These are phyloP conservation scores for Cheilosia vernalis DNA, from an alignment of 2,888 invertebrate species.

Conservation along the genomic window DNA sequence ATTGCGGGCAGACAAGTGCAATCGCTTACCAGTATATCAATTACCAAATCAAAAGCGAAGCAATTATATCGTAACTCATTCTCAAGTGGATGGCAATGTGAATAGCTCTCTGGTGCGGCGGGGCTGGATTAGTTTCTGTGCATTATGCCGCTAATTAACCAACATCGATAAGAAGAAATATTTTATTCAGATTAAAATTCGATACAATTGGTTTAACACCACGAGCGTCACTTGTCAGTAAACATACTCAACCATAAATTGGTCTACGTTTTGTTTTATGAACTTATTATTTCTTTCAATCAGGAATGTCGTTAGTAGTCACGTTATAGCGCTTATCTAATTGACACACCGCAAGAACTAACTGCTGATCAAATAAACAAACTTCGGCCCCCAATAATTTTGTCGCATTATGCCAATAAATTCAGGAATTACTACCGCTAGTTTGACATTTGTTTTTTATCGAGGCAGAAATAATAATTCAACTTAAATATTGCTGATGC, in stretches of 20 bases:
- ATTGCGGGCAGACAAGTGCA: neutral
- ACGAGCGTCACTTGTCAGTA: neutral
- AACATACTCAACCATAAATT: neutral
- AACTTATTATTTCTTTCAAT: neutral
- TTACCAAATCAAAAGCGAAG: slow-evolving; percentile 6
- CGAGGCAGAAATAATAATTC: slow-evolving; percentile 1
- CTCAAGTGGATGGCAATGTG: slow-evolving; percentile 19
- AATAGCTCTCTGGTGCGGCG: neutral
- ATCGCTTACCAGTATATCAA: slow-evolving; percentile 9
- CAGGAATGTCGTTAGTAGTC: neutral
- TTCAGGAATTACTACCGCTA: slow-evolving; percentile 8
- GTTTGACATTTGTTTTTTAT: neutral
- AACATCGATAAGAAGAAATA: neutral
- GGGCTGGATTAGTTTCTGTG: neutral
- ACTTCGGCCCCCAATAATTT: neutral
- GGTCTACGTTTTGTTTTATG: neutral
- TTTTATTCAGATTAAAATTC: too few species aligned
- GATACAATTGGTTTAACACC: neutral
- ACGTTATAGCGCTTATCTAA: slow-evolving; percentile 9
- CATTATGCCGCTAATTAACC: slow-evolving; percentile 9
- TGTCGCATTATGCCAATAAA: slow-evolving; percentile 10
- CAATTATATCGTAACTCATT: slow-evolving; percentile 12
- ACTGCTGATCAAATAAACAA: neutral
- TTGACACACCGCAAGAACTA: neutral
- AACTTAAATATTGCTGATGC: neutral